Evolutionary conservation across 2,113 vertebrate genomes (phyloP).

Genomic region (Dasypus novemcinctus): DNA sequence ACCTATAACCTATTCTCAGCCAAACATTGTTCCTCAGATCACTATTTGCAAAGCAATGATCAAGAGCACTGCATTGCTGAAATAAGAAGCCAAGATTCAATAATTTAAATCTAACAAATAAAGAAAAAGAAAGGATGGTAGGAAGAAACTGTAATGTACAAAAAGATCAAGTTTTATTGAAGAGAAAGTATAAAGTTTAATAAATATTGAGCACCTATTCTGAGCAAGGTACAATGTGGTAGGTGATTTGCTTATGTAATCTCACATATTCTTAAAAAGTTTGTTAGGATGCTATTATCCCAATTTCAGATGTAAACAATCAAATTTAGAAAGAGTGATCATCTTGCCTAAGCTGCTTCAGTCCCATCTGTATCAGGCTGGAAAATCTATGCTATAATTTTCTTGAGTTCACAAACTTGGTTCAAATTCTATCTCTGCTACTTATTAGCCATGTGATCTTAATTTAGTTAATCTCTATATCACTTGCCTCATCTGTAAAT

Average conservation of each 20-base stretch:
- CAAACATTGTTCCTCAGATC: neutral
- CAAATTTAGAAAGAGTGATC: neutral
- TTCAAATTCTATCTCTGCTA: neutral
- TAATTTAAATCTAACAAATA: conserved; percentile 5
- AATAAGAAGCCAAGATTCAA: neutral
- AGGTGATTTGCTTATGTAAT: neutral
- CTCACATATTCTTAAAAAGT: neutral
- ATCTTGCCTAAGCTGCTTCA: neutral
- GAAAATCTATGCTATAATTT: neutral
- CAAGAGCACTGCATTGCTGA: neutral
- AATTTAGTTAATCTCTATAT: neutral
- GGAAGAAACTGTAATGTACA: neutral
- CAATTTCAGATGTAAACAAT: neutral
- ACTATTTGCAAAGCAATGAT: neutral
- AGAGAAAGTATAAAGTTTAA: neutral
- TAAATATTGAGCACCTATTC: neutral
- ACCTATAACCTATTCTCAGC: neutral
- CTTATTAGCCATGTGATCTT: neutral
- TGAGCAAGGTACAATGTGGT: neutral
- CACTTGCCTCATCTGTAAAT: neutral
- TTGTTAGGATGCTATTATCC: neutral
- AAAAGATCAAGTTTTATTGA: neutral
- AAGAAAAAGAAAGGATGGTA: neutral
- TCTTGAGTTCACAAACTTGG: neutral
- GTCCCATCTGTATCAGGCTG: neutral